Evolutionary conservation across 2,797 vertebrate species (phyloP).

Genomic region (Etheostoma nigrum): DNA sequence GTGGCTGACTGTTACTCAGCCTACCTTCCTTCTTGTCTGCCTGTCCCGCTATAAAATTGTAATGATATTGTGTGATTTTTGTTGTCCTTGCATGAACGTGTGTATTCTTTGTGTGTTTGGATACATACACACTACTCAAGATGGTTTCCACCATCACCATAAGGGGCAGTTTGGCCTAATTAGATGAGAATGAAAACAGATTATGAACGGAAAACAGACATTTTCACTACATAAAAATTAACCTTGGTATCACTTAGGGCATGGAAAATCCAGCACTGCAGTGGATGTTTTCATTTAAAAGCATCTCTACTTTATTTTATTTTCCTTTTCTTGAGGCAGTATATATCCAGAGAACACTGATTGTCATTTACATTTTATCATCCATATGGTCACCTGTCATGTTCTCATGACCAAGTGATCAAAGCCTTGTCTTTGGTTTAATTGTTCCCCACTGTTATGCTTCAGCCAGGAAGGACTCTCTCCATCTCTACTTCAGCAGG

Average conservation of each 20-base stretch:
- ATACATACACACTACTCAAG: not conserved
- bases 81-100: conserved; percentile 19
- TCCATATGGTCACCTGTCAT: conserved; percentile 96
- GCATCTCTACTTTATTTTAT: conserved; percentile 47
- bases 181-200: conserved; percentile 35
- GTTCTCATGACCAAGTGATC: conserved; percentile 92
- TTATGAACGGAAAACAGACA: conserved; percentile 32
- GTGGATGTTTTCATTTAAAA: conserved; percentile 29
- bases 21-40: conserved; percentile 78
- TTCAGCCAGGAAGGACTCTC: conserved; percentile 86
- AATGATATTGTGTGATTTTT: conserved; percentile 85
- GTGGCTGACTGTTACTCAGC: conserved; percentile 83
- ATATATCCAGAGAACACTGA: conserved; percentile 79
- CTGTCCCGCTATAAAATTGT: conserved; percentile 85
- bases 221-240: conserved; percentile 35
- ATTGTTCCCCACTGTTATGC: conserved; percentile 94
- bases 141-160: conserved; percentile 26
- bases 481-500: conserved; percentile 95
- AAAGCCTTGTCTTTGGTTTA: conserved; percentile 93
- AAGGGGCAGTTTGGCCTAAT: conserved; percentile 24
- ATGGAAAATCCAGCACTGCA: conserved; percentile 39
- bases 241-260: conserved; percentile 29
- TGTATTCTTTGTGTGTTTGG: conserved; percentile 19
- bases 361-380: conserved; percentile 85
- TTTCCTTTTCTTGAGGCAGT: conserved; percentile 84